Conservation (phyloP, 2,797 vertebrate genomes). For the Vultur gryphus region DNA sequence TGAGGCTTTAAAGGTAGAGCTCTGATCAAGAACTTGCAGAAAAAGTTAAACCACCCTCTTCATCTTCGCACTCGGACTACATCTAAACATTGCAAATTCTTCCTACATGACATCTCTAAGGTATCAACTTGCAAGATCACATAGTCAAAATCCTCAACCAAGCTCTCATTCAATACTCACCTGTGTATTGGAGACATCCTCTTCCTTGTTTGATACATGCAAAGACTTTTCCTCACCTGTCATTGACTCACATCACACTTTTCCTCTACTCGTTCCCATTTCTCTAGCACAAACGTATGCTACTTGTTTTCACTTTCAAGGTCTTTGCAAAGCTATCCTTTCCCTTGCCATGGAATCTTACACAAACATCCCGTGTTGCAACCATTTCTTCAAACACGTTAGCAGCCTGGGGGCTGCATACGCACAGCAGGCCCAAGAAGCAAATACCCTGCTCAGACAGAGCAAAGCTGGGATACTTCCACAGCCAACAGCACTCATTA, state of each 20-base stretch:
- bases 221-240: not conserved
- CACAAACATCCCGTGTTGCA: not conserved
- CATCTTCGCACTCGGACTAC: not conserved
- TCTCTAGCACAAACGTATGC: not conserved
- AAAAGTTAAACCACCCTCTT: not conserved
- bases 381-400: rapidly evolving
- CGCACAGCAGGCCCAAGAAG: not conserved
- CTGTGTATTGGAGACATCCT: not conserved
- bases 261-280: not conserved
- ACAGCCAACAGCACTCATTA: not conserved
- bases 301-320: not conserved
- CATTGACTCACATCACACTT: not conserved
- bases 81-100: not conserved
- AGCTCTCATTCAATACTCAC: not conserved
- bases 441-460: not conserved
- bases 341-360: not conserved
- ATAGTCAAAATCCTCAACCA: not conserved
- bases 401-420: not conserved
- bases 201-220: not conserved
- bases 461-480: not conserved
- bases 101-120: not conserved
- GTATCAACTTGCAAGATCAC: not conserved
- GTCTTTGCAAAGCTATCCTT: not conserved
- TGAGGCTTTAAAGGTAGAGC: not conserved
- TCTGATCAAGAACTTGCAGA: not conserved